phyloP scores from a whole-genome alignment of 2,888 invertebrate genomes.

The Ichneumoninae sp. region DNA sequence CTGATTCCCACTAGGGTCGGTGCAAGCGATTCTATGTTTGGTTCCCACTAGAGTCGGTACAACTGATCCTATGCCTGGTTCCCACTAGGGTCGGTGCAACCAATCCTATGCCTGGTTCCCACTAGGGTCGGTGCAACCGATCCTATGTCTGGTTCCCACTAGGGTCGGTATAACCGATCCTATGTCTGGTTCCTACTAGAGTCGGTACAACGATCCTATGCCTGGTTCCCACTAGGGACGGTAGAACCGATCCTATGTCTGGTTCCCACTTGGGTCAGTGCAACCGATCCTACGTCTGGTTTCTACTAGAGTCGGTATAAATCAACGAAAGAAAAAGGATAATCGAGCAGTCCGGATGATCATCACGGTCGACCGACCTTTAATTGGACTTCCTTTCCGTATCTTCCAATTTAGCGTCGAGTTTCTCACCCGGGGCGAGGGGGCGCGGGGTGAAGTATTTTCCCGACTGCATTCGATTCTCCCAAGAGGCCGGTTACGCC shows the following conservation, averaged over 20 bases:
- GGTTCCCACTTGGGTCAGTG: no score
- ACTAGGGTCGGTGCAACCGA: background rate
- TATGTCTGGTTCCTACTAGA: no score
- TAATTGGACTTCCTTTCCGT: conserved; percentile 13
- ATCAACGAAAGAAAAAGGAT: background rate
- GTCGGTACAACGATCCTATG: no score
- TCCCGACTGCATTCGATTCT: background rate
- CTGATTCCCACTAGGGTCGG: no score
- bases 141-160: no score
- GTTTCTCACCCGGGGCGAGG: background rate
- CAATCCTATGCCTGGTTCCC: background rate
- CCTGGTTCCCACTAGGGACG: no score
- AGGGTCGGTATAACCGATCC: no score
- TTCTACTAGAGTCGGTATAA: no score
- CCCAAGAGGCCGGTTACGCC: conserved; percentile 26
- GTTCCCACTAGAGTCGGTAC: background rate
- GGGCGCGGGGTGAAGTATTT: background rate
- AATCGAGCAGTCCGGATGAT: conserved; percentile 4
- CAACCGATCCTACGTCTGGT: no score
- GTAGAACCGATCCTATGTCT: no score
- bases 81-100: background rate
- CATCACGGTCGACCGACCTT: conserved; percentile 1
- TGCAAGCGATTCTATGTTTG: background rate
- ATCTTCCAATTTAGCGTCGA: background rate
- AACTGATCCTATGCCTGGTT: background rate